Conservation (phyloP, 2,797 vertebrate genomes). For the Chromobotia macracanthus region DNA sequence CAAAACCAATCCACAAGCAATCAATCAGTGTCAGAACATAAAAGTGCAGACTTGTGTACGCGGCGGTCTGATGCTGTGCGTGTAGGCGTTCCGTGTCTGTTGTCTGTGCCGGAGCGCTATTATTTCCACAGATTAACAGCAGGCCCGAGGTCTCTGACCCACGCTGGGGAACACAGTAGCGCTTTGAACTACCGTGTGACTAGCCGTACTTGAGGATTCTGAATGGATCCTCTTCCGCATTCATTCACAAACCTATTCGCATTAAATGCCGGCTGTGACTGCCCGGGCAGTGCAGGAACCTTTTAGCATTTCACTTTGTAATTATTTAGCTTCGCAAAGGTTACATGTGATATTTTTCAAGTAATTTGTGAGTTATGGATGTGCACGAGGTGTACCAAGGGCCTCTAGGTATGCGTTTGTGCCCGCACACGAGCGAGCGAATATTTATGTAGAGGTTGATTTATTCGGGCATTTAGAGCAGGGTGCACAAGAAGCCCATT, state of each 20-base stretch:
- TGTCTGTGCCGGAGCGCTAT: conserved; percentile 46
- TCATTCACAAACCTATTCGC: conserved; percentile 36
- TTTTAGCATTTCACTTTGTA: conserved; percentile 34
- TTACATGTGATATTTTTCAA: conserved; percentile 16
- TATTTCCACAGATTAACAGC: conserved; percentile 57
- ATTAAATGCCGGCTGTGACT: conserved; percentile 20
- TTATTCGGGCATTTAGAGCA: conserved; percentile 40
- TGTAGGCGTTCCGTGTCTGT: conserved; percentile 30
- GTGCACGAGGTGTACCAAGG: conserved; percentile 2
- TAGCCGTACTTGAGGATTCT: conserved; percentile 49
- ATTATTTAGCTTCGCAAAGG: conserved; percentile 19
- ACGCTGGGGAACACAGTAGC: conserved; percentile 50
- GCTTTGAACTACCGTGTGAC: conserved; percentile 36
- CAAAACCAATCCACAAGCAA: conserved; percentile 56
- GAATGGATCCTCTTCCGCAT: conserved; percentile 45
- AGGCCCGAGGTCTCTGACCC: conserved; percentile 55
- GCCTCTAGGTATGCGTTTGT: conserved; percentile 31
- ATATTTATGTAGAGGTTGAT: conserved; percentile 70
- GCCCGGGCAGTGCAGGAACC: not conserved
- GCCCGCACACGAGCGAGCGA: conserved; percentile 6
- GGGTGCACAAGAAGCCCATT: conserved; percentile 44
- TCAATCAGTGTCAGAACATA: conserved; percentile 58
- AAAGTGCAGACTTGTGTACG: conserved; percentile 43
- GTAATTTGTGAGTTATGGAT: conserved; percentile 7
- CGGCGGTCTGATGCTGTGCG: conserved; percentile 20